A percentile compares a stretch with the other conserved stretches of the same genome.
phyloP scores from a whole-genome alignment of 2,888 invertebrate genomes.

The Lordiphosa andalusiaca region DNA sequence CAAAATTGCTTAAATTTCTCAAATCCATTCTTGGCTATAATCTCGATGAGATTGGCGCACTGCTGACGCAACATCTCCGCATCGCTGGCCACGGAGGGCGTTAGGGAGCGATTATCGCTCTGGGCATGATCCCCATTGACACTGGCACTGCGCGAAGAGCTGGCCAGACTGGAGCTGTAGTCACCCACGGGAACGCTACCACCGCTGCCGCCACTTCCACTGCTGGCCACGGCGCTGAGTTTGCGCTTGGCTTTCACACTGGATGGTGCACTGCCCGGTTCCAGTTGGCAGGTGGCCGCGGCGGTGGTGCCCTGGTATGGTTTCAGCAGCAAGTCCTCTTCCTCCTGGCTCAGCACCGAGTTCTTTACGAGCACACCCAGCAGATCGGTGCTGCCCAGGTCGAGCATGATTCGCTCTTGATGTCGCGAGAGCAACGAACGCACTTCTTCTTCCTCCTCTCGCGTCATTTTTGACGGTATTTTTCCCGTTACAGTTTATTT shows the following conservation, averaged over 20 bases:
- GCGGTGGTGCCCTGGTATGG: constrained; percentile 47
- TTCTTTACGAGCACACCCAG: constrained; percentile 85
- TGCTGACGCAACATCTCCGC: constrained; percentile 79
- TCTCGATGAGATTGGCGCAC: constrained; percentile 83
- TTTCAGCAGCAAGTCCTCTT: constrained; percentile 82
- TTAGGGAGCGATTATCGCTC: constrained; percentile 77
- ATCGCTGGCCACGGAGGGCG: constrained; percentile 72
- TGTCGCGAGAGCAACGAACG: constrained; percentile 84
- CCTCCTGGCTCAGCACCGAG: constrained; percentile 83
- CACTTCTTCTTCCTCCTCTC: constrained; percentile 81
- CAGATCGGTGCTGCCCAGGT: constrained; percentile 84
- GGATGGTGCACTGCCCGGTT: constrained; percentile 64
- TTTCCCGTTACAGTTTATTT: constrained; percentile 10
- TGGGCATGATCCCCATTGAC: constrained; percentile 75
- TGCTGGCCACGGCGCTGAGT: constrained; percentile 73
- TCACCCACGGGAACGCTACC: constrained; percentile 48
- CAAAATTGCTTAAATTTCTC: constrained; percentile 84
- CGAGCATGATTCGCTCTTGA: constrained; percentile 83
- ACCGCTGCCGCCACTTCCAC: constrained; percentile 57
- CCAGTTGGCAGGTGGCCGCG: constrained; percentile 24
- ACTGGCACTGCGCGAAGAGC: constrained; percentile 76
- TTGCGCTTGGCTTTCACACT: constrained; percentile 73
- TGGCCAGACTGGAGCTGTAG: constrained; percentile 56
- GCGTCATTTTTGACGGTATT: constrained; percentile 69
- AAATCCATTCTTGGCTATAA: constrained; percentile 84